Conservation (phyloP, 2,797 vertebrate species). For the Lateolabrax maculatus region DNA sequence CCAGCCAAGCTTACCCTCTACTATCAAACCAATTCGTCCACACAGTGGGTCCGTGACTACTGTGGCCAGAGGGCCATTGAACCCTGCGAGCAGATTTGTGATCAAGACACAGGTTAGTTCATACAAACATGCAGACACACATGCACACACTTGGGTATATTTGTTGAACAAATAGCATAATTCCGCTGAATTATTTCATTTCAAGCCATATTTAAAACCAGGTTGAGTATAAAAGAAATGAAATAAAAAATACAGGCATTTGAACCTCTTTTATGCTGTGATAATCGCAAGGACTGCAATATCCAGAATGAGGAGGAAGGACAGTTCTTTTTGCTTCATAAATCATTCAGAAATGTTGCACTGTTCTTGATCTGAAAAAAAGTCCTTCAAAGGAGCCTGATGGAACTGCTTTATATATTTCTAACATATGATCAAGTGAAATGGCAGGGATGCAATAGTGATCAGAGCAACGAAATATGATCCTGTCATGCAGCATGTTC, state of each 20-base stretch:
- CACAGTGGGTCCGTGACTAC: slow-evolving; percentile 95
- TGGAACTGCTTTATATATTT: not conserved
- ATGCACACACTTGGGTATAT: not conserved
- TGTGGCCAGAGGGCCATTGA: slow-evolving; percentile 96
- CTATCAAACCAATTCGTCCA: slow-evolving; percentile 95
- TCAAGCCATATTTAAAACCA: not conserved
- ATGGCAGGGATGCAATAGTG: not conserved
- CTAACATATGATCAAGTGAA: not conserved
- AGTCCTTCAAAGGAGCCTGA: not conserved
- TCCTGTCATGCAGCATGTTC: too few species aligned
- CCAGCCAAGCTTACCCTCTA: slow-evolving; percentile 96
- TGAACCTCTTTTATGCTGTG: not conserved
- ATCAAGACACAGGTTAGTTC: slow-evolving; percentile 94
- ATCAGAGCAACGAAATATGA: too few species aligned
- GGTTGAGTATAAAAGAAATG: not conserved
- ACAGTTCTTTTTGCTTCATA: not conserved
- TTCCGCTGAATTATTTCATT: too few species aligned
- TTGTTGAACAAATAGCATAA: not conserved
- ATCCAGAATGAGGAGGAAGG: not conserved
- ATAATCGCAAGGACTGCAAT: not conserved
- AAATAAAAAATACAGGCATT: not conserved
- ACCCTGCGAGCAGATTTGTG: slow-evolving; percentile 96
- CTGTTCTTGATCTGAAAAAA: not conserved
- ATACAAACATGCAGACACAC: slow-evolving; percentile 10
- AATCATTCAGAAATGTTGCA: slow-evolving; percentile 5